Base-by-base conservation (phyloP, 2,797 vertebrate genomes). In the Gila robusta region DNA sequence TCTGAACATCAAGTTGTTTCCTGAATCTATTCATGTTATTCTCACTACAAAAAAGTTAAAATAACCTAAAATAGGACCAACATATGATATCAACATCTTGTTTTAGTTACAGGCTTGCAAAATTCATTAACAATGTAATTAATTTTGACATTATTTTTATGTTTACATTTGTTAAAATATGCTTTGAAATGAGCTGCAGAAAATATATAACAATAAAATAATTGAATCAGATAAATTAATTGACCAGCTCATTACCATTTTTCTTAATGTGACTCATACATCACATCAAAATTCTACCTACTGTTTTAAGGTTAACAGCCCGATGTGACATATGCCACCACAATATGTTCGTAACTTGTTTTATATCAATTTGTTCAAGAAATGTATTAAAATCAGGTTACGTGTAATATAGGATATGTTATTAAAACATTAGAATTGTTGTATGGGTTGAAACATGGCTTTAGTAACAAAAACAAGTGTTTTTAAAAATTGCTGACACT, bases 381-480 rank as follows among this genome's bases (percentile, higher is more conserved):
- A 71, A 54, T 39, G 19, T 11, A 6, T 16, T 59, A 52, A 82
- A 19, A 44, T 26, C 16, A 72, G 32, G 35, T 71, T 82, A 54
- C 11, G 28, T 59, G 52, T 59, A 56, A 72, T 56, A 11, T 56
- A 39, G 5, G 5, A 49, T 28, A 70, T 23, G 19, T 54, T 70
- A 37, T 81, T 70, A 81, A 69, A 69, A 2, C 79, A 54, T 81
- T 70, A 39, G 28, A 81, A 70, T 19, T 70, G 10, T 54, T 49
- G 35, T 11, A 69, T 70, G 52, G 35, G 28, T 35, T 73, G 32
- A 39, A 72, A 82, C 52, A 28, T 39, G 72, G 7, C 37, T 81
- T 49, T 52, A 49, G 26, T 32, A 49, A 11, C 6, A 19, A 35
- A 47, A 80, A 47, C 23, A 47, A 41, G 23, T 1, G 1, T 16